These are phyloP conservation scores for Thomomys bottae DNA, from an alignment of 2,113 vertebrate species.

Conservation along the genomic window DNA sequence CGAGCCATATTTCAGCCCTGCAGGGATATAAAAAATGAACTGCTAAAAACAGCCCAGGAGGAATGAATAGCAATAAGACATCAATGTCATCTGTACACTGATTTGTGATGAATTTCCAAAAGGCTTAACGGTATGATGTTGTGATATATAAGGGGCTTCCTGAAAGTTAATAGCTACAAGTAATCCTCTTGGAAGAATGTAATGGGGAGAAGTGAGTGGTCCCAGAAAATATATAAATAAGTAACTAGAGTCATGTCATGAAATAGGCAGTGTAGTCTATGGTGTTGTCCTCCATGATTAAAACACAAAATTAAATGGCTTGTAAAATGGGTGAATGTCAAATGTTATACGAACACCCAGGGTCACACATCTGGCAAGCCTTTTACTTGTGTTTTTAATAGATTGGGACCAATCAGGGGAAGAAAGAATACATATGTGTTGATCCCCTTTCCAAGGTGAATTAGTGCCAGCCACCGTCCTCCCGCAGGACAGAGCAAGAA, in stretches of 20 bases:
- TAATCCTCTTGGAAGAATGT: constrained; percentile 73
- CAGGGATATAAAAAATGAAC: constrained; percentile 85
- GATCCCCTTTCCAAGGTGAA: background rate
- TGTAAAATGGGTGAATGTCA: constrained; percentile 33
- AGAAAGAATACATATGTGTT: background rate
- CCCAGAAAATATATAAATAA: constrained; percentile 73
- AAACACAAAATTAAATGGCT: constrained; percentile 54
- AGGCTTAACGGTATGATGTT: constrained; percentile 81
- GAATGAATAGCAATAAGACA: constrained; percentile 86
- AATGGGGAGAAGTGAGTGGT: constrained; percentile 74
- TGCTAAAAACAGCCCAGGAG: constrained; percentile 82
- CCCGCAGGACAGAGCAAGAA: background rate
- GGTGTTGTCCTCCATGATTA: background rate
- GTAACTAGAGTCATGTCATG: constrained; percentile 55
- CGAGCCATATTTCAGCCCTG: constrained; percentile 84
- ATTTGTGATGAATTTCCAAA: constrained; percentile 86
- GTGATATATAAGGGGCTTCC: constrained; percentile 79
- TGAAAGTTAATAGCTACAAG: constrained; percentile 81
- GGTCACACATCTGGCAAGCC: background rate
- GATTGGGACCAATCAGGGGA: background rate
- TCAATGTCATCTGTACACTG: constrained; percentile 86
- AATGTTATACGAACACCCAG: background rate
- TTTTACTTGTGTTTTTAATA: constrained; percentile 50
- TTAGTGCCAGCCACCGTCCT: background rate
- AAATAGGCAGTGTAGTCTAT: background rate